These are phyloP conservation scores for Apocrypta bakeri DNA, from an alignment of 1,140 invertebrate genomes.

Conservation along the genomic window DNA sequence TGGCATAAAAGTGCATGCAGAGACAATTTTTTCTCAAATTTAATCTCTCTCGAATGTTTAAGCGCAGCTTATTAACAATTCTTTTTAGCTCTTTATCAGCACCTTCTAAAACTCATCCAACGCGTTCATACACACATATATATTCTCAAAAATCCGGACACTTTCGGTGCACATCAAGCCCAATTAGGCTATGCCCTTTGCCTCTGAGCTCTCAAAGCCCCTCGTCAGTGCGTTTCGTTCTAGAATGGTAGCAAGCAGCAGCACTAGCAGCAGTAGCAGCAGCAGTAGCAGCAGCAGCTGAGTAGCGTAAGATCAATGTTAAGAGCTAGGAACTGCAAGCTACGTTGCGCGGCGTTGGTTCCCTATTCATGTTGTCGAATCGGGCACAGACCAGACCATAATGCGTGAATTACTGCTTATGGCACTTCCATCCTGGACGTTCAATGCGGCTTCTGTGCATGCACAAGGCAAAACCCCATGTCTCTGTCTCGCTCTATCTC, in stretches of 20 bases:
- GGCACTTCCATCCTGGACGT: conserved; percentile 33
- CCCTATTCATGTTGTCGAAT: conserved; percentile 57
- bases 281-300: neutral
- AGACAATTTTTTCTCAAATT: too few species aligned
- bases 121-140: too few species aligned
- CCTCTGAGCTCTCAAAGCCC: neutral
- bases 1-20: too few species aligned
- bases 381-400: conserved; percentile 52
- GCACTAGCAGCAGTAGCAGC: too few species aligned
- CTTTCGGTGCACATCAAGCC: neutral
- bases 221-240: neutral
- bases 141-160: neutral
- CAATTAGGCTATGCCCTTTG: conserved; percentile 6
- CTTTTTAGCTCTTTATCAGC: neutral
- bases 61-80: neutral
- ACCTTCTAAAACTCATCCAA: neutral
- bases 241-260: conserved; percentile 25
- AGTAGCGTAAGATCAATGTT: conserved; percentile 55
- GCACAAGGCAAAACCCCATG: neutral
- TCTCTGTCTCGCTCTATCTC: conserved; percentile 4
- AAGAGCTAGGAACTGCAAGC: conserved; percentile 46
- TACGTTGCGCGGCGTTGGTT: conserved; percentile 7
- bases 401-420: conserved; percentile 59
- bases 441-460: neutral
- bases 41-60: too few species aligned